Conservation (phyloP, 2,888 invertebrate genomes). For the Nebria brevicollis region DNA sequence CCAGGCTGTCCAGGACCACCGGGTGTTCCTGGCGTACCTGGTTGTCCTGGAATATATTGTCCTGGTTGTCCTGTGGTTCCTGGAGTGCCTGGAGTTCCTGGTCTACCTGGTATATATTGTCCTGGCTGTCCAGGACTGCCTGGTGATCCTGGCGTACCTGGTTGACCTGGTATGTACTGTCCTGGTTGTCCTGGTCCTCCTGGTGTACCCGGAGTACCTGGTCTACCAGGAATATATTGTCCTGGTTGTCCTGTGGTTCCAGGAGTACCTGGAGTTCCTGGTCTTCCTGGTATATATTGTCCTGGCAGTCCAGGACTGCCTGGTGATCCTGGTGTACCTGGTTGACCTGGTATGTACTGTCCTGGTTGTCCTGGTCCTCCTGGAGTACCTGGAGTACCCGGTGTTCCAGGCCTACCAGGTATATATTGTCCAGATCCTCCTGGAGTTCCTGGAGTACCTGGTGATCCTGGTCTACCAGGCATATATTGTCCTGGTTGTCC, state of each 20-base stretch:
- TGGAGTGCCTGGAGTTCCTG: constrained; percentile 47
- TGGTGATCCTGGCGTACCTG: constrained; percentile 46
- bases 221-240: constrained; percentile 20
- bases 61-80: constrained; percentile 47
- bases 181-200: constrained; percentile 47
- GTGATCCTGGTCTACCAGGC: constrained; percentile 58
- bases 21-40: constrained; percentile 57
- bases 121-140: constrained; percentile 47
- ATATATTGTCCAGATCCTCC: constrained; percentile 60
- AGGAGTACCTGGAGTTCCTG: constrained; percentile 48
- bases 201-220: constrained; percentile 48
- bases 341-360: constrained; percentile 57
- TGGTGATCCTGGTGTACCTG: constrained; percentile 47
- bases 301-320: constrained; percentile 59
- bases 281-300: constrained; percentile 21
- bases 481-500: constrained; percentile 49
- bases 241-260: constrained; percentile 47
- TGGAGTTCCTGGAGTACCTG: constrained; percentile 49
- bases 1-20: constrained; percentile 62
- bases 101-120: constrained; percentile 24
- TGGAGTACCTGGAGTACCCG: constrained; percentile 58
- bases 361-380: constrained; percentile 47
- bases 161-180: constrained; percentile 34
- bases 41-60: constrained; percentile 35
- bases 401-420: constrained; percentile 67